Evolutionary conservation across 2,113 vertebrate genomes (phyloP).

Genomic region (Chrysochloris asiatica): DNA sequence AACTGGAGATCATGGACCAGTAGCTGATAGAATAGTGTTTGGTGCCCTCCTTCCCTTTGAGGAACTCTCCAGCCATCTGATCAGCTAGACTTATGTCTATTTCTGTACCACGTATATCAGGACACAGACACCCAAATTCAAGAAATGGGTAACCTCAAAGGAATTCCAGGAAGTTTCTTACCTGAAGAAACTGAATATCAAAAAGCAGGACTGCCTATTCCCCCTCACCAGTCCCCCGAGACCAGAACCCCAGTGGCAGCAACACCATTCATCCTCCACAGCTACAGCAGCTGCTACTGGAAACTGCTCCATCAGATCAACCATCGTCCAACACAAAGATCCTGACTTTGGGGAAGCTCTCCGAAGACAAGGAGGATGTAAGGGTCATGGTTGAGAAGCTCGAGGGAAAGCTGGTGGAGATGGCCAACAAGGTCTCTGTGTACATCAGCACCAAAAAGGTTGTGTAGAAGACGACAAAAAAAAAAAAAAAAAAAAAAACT

Average conservation of each 20-base stretch:
- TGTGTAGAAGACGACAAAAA: no score
- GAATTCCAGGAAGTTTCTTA: constrained; percentile 94
- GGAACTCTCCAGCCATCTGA: constrained; percentile 93
- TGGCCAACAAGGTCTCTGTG: constrained; percentile 91
- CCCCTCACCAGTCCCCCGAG: no score
- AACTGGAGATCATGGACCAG: constrained; percentile 96
- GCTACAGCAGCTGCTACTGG: constrained; percentile 73
- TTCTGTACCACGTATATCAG: constrained; percentile 95
- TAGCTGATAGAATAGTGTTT: constrained; percentile 94
- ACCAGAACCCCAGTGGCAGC: constrained; percentile 59
- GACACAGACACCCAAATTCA: constrained; percentile 89
- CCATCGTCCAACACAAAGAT: constrained; percentile 94
- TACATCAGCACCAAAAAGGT: constrained; percentile 95
- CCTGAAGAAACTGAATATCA: constrained; percentile 97
- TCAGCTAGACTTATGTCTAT: constrained; percentile 94
- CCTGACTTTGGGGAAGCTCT: constrained; percentile 91
- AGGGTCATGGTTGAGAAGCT: constrained; percentile 91
- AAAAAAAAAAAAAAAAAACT: no score
- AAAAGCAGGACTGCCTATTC: constrained; percentile 92
- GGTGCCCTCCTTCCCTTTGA: constrained; percentile 92
- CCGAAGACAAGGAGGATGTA: constrained; percentile 94
- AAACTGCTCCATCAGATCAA: constrained; percentile 86
- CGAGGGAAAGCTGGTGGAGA: constrained; percentile 91
- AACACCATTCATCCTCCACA: background rate
- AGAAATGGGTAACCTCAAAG: constrained; percentile 95